Conservation (phyloP, 2,797 vertebrate genomes). For the Mormyrus proboscirostris region DNA sequence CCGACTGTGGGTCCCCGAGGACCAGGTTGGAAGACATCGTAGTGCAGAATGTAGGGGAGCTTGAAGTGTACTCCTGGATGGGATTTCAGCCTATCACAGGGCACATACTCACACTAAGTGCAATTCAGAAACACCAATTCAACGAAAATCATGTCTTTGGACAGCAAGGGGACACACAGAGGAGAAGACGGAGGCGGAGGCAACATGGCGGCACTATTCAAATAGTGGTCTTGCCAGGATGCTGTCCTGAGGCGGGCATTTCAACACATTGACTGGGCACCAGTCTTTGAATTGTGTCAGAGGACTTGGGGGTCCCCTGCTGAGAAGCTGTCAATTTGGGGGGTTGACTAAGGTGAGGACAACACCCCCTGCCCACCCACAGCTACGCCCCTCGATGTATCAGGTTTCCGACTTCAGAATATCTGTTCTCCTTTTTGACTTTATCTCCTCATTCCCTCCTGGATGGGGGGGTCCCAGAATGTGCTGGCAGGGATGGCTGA, state of each 20-base stretch:
- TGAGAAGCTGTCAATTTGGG: neutral
- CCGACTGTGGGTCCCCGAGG: neutral
- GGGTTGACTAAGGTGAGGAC: neutral
- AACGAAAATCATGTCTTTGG: neutral
- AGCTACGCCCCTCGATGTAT: neutral
- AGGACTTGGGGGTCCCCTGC: neutral
- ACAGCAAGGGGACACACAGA: neutral
- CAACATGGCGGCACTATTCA: neutral
- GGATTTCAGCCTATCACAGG: neutral
- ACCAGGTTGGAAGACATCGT: neutral
- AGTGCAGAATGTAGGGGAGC: neutral
- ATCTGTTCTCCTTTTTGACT: neutral
- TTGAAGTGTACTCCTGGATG: neutral
- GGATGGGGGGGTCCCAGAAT: neutral
- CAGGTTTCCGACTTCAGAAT: neutral
- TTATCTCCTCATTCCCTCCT: neutral
- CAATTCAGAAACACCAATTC: neutral
- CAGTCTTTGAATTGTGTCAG: neutral
- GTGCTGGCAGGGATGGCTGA: neutral
- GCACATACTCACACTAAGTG: neutral
- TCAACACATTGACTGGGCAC: neutral
- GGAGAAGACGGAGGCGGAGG: neutral
- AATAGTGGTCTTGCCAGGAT: neutral
- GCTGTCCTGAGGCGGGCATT: neutral
- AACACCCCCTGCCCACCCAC: neutral